These are phyloP conservation scores for Mohoua ochrocephala DNA, from an alignment of 2,113 vertebrate genomes.

Conservation along the genomic window DNA sequence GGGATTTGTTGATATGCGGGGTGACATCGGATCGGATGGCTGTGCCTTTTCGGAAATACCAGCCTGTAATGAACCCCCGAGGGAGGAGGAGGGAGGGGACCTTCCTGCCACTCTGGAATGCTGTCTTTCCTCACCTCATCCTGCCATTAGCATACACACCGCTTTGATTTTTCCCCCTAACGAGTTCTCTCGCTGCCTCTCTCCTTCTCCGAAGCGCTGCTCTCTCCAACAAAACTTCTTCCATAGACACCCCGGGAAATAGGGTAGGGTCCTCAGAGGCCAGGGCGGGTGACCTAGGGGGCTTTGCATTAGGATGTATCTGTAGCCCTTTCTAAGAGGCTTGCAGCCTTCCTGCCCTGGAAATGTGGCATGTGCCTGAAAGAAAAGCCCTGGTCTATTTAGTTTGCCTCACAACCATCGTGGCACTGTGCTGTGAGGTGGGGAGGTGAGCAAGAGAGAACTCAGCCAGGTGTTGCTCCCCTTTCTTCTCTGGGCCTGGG, in stretches of 20 bases:
- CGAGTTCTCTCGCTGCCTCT: not conserved
- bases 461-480: not conserved
- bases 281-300: not conserved
- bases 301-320: not conserved
- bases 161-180: constrained; percentile 4
- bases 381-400: not conserved
- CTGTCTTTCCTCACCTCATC: constrained; percentile 3
- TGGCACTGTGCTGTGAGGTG: not conserved
- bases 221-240: not conserved
- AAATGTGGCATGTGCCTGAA: not conserved
- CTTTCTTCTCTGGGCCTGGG: not conserved
- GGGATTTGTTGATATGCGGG: constrained; percentile 33
- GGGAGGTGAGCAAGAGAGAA: not conserved
- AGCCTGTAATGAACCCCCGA: constrained; percentile 43
- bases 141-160: not conserved
- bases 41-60: not conserved
- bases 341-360: not conserved
- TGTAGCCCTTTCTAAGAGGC: not conserved
- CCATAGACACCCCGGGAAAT: not conserved
- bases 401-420: not conserved
- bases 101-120: not conserved
- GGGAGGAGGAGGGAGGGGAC: constrained; percentile 7
- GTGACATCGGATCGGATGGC: not conserved
- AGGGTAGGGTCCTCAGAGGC: not conserved
- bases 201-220: not conserved